A percentile compares a stretch with the other conserved stretches of the same genome.
phyloP scores from a whole-genome alignment of 2,113 vertebrate species.

The Diglossa brunneiventris region DNA sequence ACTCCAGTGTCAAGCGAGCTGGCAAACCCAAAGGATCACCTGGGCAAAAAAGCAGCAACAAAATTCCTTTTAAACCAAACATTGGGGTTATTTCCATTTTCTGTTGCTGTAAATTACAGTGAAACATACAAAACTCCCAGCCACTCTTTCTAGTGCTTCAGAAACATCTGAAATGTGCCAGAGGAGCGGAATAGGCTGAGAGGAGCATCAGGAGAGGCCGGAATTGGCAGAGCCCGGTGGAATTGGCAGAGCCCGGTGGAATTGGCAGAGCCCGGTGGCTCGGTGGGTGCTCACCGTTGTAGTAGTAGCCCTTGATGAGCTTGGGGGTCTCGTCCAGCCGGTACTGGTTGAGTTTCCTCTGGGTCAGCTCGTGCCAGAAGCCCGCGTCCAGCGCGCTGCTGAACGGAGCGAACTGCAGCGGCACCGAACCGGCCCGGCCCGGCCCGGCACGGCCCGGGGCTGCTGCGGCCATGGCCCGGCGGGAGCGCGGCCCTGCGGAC shows the following conservation, averaged over 20 bases:
- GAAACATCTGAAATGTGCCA: fast-evolving
- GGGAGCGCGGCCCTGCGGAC: not conserved
- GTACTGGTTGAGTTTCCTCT: constrained; percentile 93
- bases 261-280: no score
- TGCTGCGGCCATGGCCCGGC: constrained; percentile 70
- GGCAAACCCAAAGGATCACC: constrained; percentile 92
- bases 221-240: no score
- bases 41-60: constrained; percentile 64
- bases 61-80: not conserved
- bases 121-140: not conserved
- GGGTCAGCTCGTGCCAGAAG: constrained; percentile 96
- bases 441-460: not conserved
- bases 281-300: constrained; percentile 81
- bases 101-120: not conserved
- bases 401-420: constrained; percentile 89
- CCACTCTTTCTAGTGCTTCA: fast-evolving
- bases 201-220: not conserved
- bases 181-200: not conserved
- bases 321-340: constrained; percentile 89
- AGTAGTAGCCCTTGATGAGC: constrained; percentile 91
- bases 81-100: not conserved
- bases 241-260: no score
- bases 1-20: constrained; percentile 92
- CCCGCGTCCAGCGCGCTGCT: constrained; percentile 93
- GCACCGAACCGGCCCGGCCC: not conserved